Conservation (phyloP, 2,888 invertebrate species). For the Apantesis nais region DNA sequence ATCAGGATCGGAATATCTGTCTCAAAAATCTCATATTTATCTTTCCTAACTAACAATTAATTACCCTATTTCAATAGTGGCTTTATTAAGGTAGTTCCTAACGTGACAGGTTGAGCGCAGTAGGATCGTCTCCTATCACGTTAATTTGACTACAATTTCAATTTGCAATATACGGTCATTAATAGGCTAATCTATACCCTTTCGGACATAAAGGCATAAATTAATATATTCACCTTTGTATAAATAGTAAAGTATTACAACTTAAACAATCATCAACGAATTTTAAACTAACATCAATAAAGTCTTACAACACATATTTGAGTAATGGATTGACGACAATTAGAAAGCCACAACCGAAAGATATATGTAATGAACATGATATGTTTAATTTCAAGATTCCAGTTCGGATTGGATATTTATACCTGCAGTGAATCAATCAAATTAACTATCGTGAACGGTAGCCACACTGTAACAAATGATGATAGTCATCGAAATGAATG, state of each 20-base stretch:
- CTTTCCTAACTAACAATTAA: no score
- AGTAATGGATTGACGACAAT: neutral
- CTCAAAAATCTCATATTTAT: no score
- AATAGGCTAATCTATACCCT: no score
- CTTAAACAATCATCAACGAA: neutral
- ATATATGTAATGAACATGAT: neutral
- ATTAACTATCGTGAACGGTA: constrained; percentile 8
- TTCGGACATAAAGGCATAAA: no score
- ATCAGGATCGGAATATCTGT: no score
- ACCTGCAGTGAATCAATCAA: constrained; percentile 3
- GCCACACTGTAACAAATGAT: constrained; percentile 5
- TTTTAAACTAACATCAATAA: neutral
- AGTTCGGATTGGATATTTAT: neutral
- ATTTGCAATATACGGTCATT: no score
- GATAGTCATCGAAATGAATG: constrained; percentile 7
- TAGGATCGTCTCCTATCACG: no score
- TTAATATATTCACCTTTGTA: no score
- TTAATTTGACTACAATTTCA: no score
- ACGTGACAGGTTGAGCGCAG: no score
- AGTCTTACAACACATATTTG: neutral
- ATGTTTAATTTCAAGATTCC: neutral
- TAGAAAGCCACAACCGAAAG: neutral
- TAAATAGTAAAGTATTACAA: neutral
- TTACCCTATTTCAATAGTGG: no score
- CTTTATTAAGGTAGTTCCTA: no score